These are phyloP conservation scores for Ricordea florida DNA, from an alignment of 92 coral and sea anemone genomes.

Conservation along the genomic window DNA sequence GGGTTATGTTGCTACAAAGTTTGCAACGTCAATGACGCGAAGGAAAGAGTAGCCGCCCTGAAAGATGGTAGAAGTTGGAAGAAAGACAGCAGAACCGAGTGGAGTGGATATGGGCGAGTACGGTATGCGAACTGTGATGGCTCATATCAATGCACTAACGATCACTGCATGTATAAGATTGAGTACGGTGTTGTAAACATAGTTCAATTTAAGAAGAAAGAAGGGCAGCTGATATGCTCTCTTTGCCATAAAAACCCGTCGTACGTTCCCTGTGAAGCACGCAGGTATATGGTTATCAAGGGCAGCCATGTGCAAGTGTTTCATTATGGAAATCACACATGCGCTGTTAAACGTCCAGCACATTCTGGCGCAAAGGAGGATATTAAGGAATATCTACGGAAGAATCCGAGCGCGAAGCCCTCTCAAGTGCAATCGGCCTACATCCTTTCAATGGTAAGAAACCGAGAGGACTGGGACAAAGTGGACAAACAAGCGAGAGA, in stretches of 20 bases:
- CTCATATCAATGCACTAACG: constrained; percentile 55
- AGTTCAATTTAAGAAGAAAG: constrained; percentile 39
- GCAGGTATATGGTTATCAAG: constrained; percentile 27
- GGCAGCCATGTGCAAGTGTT: constrained; percentile 15
- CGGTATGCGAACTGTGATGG: constrained; percentile 62
- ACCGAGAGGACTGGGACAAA: not conserved
- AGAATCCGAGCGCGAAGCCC: constrained; percentile 6
- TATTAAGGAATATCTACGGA: constrained; percentile 14
- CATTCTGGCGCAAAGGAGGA: constrained; percentile 6
- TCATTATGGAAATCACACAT: constrained; percentile 33
- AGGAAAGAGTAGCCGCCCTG: constrained; percentile 20
- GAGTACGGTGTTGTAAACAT: constrained; percentile 60
- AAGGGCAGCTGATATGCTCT: constrained; percentile 27
- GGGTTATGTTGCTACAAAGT: constrained; percentile 26
- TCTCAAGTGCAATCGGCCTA: constrained; percentile 24
- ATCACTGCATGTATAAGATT: constrained; percentile 31
- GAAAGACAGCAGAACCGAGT: constrained; percentile 40
- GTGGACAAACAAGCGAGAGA: constrained; percentile 5
- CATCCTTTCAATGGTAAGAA: not conserved
- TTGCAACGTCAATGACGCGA: not conserved
- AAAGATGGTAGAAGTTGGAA: constrained; percentile 66
- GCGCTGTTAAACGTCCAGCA: not conserved
- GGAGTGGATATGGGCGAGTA: constrained; percentile 44
- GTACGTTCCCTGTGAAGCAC: constrained; percentile 54
- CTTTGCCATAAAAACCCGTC: constrained; percentile 19